Percentiles rank a stretch among this genome's conserved stretches.
These are phyloP conservation scores for Anadara kagoshimensis DNA, from an alignment of 1,140 invertebrate species.

Conservation along the genomic window DNA sequence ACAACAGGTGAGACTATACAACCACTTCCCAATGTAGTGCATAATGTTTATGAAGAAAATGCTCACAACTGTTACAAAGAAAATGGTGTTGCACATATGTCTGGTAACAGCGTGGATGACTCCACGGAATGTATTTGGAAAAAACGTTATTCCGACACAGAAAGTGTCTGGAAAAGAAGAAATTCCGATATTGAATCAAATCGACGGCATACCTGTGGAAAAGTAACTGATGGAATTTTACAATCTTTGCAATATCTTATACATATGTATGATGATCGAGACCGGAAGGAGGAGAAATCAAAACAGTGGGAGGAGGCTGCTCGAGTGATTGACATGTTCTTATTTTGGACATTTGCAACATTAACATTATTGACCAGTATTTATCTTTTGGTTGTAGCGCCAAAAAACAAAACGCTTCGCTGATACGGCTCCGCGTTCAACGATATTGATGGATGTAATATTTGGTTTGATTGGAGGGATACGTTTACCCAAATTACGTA, in stretches of 20 bases:
- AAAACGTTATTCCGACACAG: constrained; percentile 5
- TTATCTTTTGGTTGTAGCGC: constrained; percentile 97
- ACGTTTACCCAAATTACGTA: no score
- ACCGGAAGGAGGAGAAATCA: constrained; percentile 59
- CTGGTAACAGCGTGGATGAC: constrained; percentile 7
- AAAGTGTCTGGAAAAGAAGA: not conserved
- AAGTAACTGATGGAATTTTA: constrained; percentile 25
- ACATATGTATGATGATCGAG: constrained; percentile 56
- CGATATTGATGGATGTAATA: no score
- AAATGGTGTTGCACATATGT: not conserved
- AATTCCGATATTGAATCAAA: not conserved
- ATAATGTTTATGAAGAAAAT: constrained; percentile 3
- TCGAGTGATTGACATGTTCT: constrained; percentile 98
- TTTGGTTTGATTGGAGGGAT: no score
- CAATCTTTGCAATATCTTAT: constrained; percentile 43
- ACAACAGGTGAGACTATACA: not conserved
- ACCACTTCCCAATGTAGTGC: constrained; percentile 1
- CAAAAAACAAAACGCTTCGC: constrained; percentile 65
- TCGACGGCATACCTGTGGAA: constrained; percentile 2
- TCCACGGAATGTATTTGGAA: not conserved
- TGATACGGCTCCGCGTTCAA: no score
- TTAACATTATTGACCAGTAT: constrained; percentile 94
- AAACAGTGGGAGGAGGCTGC: constrained; percentile 99
- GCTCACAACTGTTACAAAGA: constrained; percentile 6
- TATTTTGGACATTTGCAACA: constrained; percentile 98